Evolutionary conservation across 2,888 invertebrate genomes (phyloP), one percentile per base, ranked within the genome.

Genomic region (Cheilosia urbana): DNA sequence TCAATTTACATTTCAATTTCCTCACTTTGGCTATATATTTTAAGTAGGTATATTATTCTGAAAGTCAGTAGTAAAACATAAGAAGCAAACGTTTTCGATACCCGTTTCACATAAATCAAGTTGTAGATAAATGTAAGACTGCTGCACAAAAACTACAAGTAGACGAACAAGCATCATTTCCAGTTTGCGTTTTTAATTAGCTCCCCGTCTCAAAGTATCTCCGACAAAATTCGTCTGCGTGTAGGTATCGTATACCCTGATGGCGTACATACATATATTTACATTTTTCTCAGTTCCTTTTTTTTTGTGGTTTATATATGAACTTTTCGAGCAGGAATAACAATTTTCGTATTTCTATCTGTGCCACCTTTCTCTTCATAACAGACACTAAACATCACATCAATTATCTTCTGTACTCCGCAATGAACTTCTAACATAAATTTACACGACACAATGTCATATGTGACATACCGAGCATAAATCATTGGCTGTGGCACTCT

Each of bases 371-470:
- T 85, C 85, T 85, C 71, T 72, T 76, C 81, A 81, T 72, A 81
- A 85, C 66, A 77, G 47, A 57, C 80, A 85, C 81, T 85, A 81
- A 85, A 85, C 85, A 85, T 85, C 85, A 85, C 85, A 85, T 85
- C 85, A 85, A 85, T 85, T 85, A 85, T 85, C 85, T 85, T 85
- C 85, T 85, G 81, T 85, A 85, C 85, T 81, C 80, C 76, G 85
- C 85, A 85, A 87, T 82, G 87, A 87, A 82, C 82, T 77, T 82
- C 87, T 77, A 82, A 87, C 81, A 87, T 87, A 82, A 82, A 87
- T 87, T 78, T 87, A 87, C 87, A 87, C 78, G 87, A 87, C 78
- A 87, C 81, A 77, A 60, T 85, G 85, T 85, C 85, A 85, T 85
- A 85, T 85, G 85, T 81, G 81, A 80, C 85, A 77, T 72, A 57